Conservation (phyloP, 1,140 invertebrate species). For the Palaemon carinicauda region DNA sequence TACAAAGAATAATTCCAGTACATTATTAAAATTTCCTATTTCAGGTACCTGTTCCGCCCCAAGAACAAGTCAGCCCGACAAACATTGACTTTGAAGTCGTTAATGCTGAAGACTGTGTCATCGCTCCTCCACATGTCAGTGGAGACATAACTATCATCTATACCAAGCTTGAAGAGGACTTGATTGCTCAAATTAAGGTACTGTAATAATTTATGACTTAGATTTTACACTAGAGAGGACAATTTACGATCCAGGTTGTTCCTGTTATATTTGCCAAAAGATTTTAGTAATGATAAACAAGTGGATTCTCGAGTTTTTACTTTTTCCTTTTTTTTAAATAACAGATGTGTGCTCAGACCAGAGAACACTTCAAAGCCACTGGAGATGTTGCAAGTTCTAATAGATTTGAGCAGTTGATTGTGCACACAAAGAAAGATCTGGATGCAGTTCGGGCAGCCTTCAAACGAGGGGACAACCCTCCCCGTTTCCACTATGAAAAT, state of each 20-base stretch:
- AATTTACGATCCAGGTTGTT: slow-evolving; percentile 12
- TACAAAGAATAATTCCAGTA: no score
- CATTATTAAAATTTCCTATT: background rate
- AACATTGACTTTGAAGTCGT: slow-evolving; percentile 75
- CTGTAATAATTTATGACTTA: background rate
- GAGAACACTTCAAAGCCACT: slow-evolving; percentile 89
- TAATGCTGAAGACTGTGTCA: slow-evolving; percentile 72
- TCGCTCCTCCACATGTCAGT: slow-evolving; percentile 62
- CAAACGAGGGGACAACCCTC: slow-evolving; percentile 71
- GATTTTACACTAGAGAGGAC: background rate
- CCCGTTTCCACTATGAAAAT: slow-evolving; percentile 93
- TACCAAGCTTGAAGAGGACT: slow-evolving; percentile 81
- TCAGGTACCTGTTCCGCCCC: slow-evolving; percentile 83
- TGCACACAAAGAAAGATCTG: slow-evolving; percentile 86
- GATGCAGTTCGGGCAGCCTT: slow-evolving; percentile 81
- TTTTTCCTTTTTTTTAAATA: slow-evolving; percentile 61
- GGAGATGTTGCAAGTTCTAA: slow-evolving; percentile 92
- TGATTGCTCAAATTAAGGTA: slow-evolving; percentile 82
- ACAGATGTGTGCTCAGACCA: slow-evolving; percentile 83
- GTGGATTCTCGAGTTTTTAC: no score
- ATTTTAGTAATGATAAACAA: no score
- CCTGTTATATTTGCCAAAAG: background rate
- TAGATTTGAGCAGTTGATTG: slow-evolving; percentile 86
- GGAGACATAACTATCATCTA: slow-evolving; percentile 70
- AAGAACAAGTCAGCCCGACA: slow-evolving; percentile 68